Conservation (phyloP, 2,888 invertebrate species). For the Rhagium mordax region DNA sequence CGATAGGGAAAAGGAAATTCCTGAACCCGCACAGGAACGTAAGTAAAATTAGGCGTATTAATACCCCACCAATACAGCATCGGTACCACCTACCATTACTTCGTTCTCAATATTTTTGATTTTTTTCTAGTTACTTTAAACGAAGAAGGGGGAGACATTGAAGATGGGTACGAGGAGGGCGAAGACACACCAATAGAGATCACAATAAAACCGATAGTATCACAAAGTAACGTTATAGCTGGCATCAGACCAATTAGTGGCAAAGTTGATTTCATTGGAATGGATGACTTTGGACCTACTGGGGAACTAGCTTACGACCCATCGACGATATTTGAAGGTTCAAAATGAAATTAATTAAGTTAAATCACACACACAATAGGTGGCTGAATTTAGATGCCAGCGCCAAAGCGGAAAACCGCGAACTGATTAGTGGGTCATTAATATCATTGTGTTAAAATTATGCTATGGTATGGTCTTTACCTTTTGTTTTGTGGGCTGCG, state of each 20-base stretch:
- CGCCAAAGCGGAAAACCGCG: no score
- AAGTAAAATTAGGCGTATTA: background rate
- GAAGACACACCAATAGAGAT: constrained; percentile 29
- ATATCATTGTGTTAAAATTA: no score
- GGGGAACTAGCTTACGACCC: constrained; percentile 6
- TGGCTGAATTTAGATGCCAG: no score
- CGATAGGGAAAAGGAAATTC: background rate
- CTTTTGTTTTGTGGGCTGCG: no score
- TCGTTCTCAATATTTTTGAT: background rate
- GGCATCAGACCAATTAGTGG: constrained; percentile 23
- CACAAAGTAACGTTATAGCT: background rate
- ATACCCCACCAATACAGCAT: no score
- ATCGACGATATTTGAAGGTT: background rate
- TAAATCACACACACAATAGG: no score
- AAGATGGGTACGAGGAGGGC: constrained; percentile 21
- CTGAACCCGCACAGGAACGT: background rate
- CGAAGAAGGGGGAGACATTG: background rate
- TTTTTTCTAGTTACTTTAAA: background rate
- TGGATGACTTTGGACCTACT: constrained; percentile 26
- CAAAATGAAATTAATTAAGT: background rate
- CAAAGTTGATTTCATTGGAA: constrained; percentile 14
- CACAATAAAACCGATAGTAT: constrained; percentile 6
- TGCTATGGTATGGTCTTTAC: no score
- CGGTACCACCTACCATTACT: no score
- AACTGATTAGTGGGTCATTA: no score